phyloP scores from a whole-genome alignment of 2,797 vertebrate genomes.

The Crenichthys baileyi region DNA sequence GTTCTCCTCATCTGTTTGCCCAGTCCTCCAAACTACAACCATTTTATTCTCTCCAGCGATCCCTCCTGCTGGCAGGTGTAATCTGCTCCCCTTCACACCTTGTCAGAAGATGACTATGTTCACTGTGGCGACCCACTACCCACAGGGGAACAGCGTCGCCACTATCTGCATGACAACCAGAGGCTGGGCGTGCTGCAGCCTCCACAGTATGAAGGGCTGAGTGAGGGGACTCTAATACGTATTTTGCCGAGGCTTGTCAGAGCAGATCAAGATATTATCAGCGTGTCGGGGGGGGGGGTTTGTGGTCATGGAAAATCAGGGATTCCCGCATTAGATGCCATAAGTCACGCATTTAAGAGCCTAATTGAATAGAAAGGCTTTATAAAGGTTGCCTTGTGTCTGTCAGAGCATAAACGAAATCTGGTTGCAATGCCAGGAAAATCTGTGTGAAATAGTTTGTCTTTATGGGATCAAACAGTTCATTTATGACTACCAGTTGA shows the following conservation, averaged over 20 bases:
- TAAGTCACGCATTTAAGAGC: constrained; percentile 38
- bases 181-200: constrained; percentile 39
- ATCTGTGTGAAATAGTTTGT: background rate
- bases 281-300: background rate
- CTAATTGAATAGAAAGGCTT: constrained; percentile 41
- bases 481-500: background rate
- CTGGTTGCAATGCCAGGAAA: background rate
- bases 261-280: constrained; percentile 60
- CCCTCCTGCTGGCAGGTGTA: constrained; percentile 74
- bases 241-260: constrained; percentile 43
- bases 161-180: constrained; percentile 58
- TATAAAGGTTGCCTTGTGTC: constrained; percentile 18
- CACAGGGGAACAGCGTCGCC: constrained; percentile 29
- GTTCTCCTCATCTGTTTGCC: constrained; percentile 63
- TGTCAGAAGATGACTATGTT: constrained; percentile 64
- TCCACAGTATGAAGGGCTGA: constrained; percentile 37
- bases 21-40: constrained; percentile 44
- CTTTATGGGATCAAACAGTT: background rate
- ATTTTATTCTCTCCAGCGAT: constrained; percentile 44
- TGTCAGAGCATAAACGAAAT: constrained; percentile 21
- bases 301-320: constrained; percentile 38
- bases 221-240: constrained; percentile 27
- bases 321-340: constrained; percentile 38
- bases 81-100: constrained; percentile 77
- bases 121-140: constrained; percentile 53